A percentile compares a stretch with the other conserved stretches of the same genome.
These are phyloP conservation scores for Steinernema khuongi DNA, from an alignment of 1,140 invertebrate genomes.

Conservation along the genomic window DNA sequence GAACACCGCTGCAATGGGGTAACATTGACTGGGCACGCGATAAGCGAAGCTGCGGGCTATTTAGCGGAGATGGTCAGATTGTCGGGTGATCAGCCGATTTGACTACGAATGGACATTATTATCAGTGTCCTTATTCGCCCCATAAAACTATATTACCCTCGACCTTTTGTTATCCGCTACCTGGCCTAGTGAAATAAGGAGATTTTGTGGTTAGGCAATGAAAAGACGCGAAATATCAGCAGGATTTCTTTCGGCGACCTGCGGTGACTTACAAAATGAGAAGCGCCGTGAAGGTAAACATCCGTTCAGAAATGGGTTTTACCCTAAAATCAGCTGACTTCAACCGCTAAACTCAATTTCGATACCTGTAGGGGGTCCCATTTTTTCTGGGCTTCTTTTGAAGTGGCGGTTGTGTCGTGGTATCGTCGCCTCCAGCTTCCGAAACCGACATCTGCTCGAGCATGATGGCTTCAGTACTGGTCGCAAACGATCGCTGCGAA, in stretches of 20 bases:
- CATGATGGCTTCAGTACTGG: not conserved
- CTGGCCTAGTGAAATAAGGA: no score
- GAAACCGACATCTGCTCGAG: not conserved
- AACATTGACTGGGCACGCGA: no score
- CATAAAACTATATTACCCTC: no score
- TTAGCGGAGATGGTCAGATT: no score
- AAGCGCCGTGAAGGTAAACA: not conserved
- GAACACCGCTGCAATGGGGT: not conserved
- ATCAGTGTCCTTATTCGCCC: no score
- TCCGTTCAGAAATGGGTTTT: not conserved
- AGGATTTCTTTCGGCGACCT: no score
- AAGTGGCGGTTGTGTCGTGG: not conserved
- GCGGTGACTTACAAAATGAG: not conserved
- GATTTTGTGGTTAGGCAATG: no score
- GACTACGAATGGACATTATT: no score
- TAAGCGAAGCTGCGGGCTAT: no score
- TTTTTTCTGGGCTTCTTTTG: not conserved
- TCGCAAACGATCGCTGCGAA: not conserved
- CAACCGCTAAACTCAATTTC: not conserved
- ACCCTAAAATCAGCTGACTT: not conserved
- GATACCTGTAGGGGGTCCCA: not conserved
- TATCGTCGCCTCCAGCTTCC: not conserved
- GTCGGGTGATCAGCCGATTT: no score
- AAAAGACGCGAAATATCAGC: no score
- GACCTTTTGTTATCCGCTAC: no score